Conservation (phyloP, 2,797 vertebrate species). For the Sebastes kiyomatsui region DNA sequence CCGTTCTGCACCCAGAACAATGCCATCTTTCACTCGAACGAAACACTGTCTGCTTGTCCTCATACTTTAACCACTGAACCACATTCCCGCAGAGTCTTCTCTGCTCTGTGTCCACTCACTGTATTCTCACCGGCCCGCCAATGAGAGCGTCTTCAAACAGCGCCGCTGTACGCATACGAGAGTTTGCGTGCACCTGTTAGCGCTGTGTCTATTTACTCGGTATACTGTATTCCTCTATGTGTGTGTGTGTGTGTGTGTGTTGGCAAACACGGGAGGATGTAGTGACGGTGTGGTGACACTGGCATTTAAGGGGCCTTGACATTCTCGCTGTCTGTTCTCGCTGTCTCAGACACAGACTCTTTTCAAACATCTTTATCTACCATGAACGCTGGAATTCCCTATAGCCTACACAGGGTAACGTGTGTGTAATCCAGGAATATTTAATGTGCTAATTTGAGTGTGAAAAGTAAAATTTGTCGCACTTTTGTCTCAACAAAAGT, state of each 20-base stretch:
- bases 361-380: neutral
- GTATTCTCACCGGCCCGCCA: conserved; percentile 50
- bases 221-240: conserved; percentile 30
- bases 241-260: conserved; percentile 12
- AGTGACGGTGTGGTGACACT: conserved; percentile 57
- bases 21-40: conserved; percentile 55
- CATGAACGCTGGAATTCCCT: neutral
- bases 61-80: conserved; percentile 37
- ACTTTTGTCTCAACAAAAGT: neutral
- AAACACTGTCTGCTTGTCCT: conserved; percentile 52
- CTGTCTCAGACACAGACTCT: conserved; percentile 7
- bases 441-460: neutral
- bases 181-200: conserved; percentile 55
- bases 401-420: neutral
- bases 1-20: conserved; percentile 49
- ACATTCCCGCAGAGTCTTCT: conserved; percentile 24
- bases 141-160: conserved; percentile 68
- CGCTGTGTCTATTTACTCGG: conserved; percentile 56
- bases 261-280: conserved; percentile 51
- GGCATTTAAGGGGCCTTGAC: conserved; percentile 60
- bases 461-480: neutral
- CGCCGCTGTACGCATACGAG: conserved; percentile 46
- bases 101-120: neutral
- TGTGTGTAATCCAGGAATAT: neutral
- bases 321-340: conserved; percentile 28